Conservation (phyloP, 2,888 invertebrate genomes). For the Pollenia amentaria region DNA sequence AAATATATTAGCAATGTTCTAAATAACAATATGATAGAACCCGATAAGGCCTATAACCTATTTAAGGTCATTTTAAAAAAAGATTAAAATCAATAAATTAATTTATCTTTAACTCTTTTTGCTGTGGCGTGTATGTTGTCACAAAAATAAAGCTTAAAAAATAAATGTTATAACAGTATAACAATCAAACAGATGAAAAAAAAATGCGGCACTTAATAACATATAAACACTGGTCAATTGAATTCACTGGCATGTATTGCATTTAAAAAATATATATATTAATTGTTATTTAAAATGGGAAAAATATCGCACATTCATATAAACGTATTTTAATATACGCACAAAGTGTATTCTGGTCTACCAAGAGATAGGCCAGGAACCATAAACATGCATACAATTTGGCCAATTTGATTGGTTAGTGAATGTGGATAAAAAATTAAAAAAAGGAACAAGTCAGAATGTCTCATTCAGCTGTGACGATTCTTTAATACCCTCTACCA, state of each 20-base stretch:
- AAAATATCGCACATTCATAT: not conserved
- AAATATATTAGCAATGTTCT: too few relatives aligned
- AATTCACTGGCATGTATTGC: slow-evolving; percentile 17
- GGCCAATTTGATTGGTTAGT: slow-evolving; percentile 52
- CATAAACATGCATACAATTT: slow-evolving; percentile 47
- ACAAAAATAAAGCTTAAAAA: slow-evolving; percentile 8
- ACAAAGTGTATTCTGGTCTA: slow-evolving; percentile 6
- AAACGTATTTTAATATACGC: slow-evolving; percentile 11
- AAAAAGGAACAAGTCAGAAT: too few relatives aligned
- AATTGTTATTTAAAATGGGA: slow-evolving; percentile 7
- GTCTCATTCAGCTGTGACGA: too few relatives aligned
- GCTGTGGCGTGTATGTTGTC: not conserved
- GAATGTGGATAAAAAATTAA: slow-evolving; percentile 4
- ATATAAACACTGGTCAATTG: slow-evolving; percentile 8
- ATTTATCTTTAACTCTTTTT: slow-evolving; percentile 4
- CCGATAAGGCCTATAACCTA: too few relatives aligned
- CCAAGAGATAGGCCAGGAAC: slow-evolving; percentile 32
- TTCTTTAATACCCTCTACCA: too few relatives aligned
- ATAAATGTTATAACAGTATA: slow-evolving; percentile 29
- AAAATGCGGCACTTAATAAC: slow-evolving; percentile 32
- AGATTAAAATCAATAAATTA: slow-evolving; percentile 19
- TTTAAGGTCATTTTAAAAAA: not conserved
- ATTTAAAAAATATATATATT: slow-evolving; percentile 23
- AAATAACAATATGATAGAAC: too few relatives aligned
- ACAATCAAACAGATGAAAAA: slow-evolving; percentile 20